Conservation (phyloP, 2,113 vertebrate species). For the Myotis lucifugus region DNA sequence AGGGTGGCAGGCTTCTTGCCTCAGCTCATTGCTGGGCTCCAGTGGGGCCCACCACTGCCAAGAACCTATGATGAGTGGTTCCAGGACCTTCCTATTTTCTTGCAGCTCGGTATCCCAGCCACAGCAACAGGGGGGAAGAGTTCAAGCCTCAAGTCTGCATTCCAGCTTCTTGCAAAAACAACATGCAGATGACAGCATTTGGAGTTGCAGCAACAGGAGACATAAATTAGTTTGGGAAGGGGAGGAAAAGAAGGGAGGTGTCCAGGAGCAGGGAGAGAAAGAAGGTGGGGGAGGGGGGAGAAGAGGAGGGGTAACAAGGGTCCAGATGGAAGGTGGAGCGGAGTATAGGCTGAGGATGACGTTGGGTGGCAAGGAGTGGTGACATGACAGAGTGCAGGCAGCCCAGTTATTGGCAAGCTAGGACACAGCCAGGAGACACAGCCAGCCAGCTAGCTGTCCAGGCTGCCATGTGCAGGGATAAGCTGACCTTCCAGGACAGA, state of each 20-base stretch:
- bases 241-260: background rate
- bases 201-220: background rate
- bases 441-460: background rate
- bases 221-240: background rate
- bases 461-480: background rate
- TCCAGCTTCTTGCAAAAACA: background rate
- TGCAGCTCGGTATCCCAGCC: background rate
- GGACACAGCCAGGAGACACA: background rate
- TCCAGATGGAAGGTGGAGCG: background rate
- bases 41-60: background rate
- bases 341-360: background rate
- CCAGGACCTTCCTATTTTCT: conserved; percentile 1
- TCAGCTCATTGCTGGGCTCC: background rate
- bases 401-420: background rate
- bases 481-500: background rate
- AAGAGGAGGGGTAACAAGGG: background rate
- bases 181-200: background rate
- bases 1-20: background rate
- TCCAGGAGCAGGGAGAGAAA: background rate
- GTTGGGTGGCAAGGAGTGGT: background rate
- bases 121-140: background rate
- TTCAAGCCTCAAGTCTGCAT: background rate
- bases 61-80: background rate
- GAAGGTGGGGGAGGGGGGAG: background rate
- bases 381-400: background rate